Evolutionary conservation across 2,888 invertebrate species (phyloP).

Genomic region (Synanthedon formicaeformis): DNA sequence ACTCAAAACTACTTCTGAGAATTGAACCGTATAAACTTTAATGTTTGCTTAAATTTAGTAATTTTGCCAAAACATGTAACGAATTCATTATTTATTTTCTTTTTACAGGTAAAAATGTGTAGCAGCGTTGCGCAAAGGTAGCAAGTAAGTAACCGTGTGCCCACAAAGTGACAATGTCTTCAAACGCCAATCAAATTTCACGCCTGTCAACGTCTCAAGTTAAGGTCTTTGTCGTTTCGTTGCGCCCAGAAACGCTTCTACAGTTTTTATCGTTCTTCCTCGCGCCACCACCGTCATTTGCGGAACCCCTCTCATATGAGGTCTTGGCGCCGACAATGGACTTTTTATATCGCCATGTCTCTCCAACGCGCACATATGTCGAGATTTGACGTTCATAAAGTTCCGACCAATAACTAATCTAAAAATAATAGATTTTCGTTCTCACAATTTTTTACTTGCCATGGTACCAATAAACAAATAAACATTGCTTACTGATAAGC

Average conservation of each 20-base stretch:
- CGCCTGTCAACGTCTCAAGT: slow-evolving; percentile 32
- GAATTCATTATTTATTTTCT: background rate
- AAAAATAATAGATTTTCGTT: too few species aligned
- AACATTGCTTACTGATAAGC: slow-evolving; percentile 23
- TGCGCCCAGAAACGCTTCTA: slow-evolving; percentile 29
- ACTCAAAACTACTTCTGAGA: too few species aligned
- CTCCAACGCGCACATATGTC: slow-evolving; percentile 40
- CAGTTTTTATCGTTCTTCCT: slow-evolving; percentile 54
- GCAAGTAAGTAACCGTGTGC: background rate
- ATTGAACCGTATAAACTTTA: too few species aligned
- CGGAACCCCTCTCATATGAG: slow-evolving; percentile 14
- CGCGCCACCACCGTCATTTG: slow-evolving; percentile 48
- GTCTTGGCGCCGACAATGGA: slow-evolving; percentile 49
- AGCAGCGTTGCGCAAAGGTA: too few species aligned
- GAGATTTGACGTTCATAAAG: slow-evolving; percentile 51
- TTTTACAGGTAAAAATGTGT: too few species aligned
- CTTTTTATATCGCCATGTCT: slow-evolving; percentile 51
- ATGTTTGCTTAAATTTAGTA: too few species aligned
- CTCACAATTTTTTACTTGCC: slow-evolving; percentile 1
- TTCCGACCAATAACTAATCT: slow-evolving; percentile 23
- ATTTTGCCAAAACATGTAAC: background rate
- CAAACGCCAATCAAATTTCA: slow-evolving; percentile 44
- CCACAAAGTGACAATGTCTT: slow-evolving; percentile 19
- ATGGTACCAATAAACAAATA: slow-evolving; percentile 1
- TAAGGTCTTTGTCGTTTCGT: slow-evolving; percentile 31